Base-by-base conservation (phyloP, 2,113 vertebrate genomes). In the Salvelinus sp. region DNA sequence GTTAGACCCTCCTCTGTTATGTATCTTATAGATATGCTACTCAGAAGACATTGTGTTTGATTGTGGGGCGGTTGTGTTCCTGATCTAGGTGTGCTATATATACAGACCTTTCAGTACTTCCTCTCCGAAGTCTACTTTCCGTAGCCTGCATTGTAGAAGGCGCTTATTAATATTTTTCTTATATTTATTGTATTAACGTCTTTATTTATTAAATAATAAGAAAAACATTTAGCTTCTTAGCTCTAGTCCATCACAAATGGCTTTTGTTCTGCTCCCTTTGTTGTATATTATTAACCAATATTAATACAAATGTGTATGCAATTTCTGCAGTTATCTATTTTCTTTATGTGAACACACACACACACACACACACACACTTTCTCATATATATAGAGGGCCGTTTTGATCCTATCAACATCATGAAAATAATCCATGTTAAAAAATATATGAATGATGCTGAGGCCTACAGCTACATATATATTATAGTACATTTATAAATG, bases 11-110 rank as follows among this genome's bases (percentile, higher is more conserved):
- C 88, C 86, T 89, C 76, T 88, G 77, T 92, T 65, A 95, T 96
- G 94, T 96, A 97, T 96, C 96, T 97, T 95, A 97, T 97, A 97
- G 96, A 96, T 97, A 96, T 96, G 93, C 83, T 92, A 93, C 91
- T 94, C 93, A 92, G 93, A 93, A 92, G 93, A 94, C 91, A 93
- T 92, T 18, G 50, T 54, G 16, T 10, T 28, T 87, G 81, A 73
- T 87, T 84, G 76, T 92, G 95, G 95, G 93, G 87, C 93, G 73
- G 76, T 87, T 92, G 88, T 93, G 93, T 82, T 95, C 94, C 94
- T 77, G 87, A 83, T 82, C 74, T 91, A 87, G 88, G 69, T 84
- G 75, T 88, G 92, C 92, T 94, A 89, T 94, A 87, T 87, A 92
- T 92, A 88, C 94, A 95, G 92, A 94, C 90, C 93, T 92, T 85